phyloP scores from a whole-genome alignment of 2,888 invertebrate species.

The Cotesia congregata region DNA sequence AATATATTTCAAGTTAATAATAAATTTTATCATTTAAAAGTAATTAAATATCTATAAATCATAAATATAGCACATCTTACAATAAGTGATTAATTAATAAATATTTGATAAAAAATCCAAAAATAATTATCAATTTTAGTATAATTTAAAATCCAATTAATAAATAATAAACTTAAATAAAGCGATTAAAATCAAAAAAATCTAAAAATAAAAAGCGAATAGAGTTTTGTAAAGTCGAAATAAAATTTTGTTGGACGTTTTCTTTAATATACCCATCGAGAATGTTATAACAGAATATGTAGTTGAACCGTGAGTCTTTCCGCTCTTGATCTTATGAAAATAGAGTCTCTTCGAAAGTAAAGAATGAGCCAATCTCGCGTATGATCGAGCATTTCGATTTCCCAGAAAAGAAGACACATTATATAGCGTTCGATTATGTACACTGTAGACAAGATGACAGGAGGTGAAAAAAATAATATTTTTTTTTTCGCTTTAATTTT shows the following conservation, averaged over 20 bases:
- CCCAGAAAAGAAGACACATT: conserved; percentile 43
- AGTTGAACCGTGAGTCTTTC: conserved; percentile 2
- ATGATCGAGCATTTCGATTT: conserved; percentile 64
- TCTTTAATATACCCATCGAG: neutral
- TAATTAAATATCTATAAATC: too few relatives aligned
- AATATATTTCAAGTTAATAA: too few relatives aligned
- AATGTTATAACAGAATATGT: conserved; percentile 9
- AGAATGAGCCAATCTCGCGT: conserved; percentile 64
- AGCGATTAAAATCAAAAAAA: too few relatives aligned
- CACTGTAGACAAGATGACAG: conserved; percentile 31
- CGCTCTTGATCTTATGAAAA: conserved; percentile 51
- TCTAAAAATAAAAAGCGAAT: too few relatives aligned
- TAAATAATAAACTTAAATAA: too few relatives aligned
- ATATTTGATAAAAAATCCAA: too few relatives aligned
- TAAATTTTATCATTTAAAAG: too few relatives aligned
- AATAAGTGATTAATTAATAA: too few relatives aligned
- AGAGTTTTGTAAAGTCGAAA: neutral
- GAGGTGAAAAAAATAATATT: neutral
- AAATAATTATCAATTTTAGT: too few relatives aligned
- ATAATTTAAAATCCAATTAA: too few relatives aligned
- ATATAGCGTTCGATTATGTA: conserved; percentile 36
- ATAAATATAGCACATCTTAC: too few relatives aligned
- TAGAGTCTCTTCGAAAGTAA: conserved; percentile 54
- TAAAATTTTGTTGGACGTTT: neutral
- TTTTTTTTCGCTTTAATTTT: conserved; percentile 34